Conservation (phyloP, 2,113 vertebrate species). For the Pardalotus punctatus region DNA sequence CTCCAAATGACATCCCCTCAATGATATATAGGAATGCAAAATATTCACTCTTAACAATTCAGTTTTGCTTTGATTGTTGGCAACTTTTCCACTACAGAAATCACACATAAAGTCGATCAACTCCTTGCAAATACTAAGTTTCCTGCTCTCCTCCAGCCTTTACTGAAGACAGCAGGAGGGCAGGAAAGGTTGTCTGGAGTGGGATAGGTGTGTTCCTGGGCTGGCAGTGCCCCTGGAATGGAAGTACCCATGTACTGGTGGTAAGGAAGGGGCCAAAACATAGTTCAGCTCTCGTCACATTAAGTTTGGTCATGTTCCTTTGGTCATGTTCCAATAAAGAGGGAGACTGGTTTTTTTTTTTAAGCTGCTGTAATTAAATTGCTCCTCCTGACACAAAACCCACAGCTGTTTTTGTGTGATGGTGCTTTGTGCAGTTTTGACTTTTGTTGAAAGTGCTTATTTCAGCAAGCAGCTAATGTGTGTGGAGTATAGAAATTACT, state of each 20-base stretch:
- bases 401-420: neutral
- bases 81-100: neutral
- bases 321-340: neutral
- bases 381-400: rapidly evolving
- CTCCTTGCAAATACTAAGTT: neutral
- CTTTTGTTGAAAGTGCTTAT: neutral
- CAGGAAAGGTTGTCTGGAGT: neutral
- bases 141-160: neutral
- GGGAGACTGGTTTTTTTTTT: neutral
- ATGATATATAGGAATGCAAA: neutral
- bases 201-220: neutral
- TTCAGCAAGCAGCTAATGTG: neutral
- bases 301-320: neutral
- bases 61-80: neutral
- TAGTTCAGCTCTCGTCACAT: neutral
- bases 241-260: neutral
- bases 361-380: neutral
- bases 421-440: neutral
- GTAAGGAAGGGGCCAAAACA: neutral
- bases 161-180: neutral
- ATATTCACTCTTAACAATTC: neutral
- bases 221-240: neutral
- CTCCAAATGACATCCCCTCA: neutral
- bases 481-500: neutral
- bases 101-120: neutral